These are phyloP conservation scores for Phataginus tricuspis DNA, from an alignment of 2,797 vertebrate species.

Conservation along the genomic window DNA sequence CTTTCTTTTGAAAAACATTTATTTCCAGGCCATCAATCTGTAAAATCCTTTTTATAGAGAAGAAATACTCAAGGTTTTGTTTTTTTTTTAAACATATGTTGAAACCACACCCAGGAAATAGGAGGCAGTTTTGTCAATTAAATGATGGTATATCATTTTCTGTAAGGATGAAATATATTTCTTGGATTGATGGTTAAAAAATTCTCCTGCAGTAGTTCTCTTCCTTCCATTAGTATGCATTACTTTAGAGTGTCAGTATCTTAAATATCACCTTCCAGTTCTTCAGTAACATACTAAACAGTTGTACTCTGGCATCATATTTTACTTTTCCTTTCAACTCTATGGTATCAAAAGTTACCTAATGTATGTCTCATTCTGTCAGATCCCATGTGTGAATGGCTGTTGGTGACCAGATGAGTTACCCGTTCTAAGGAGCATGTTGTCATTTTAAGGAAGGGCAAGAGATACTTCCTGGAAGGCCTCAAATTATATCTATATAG, in stretches of 20 bases:
- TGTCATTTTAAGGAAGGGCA: background rate
- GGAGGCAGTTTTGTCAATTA: constrained; percentile 8
- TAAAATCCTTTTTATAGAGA: background rate
- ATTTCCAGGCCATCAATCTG: background rate
- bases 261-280: background rate
- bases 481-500: background rate
- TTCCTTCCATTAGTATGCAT: background rate
- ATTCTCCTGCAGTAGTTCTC: background rate
- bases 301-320: background rate
- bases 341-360: background rate
- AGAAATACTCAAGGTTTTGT: background rate
- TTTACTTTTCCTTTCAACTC: background rate
- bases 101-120: background rate
- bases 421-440: background rate
- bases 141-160: background rate
- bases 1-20: background rate
- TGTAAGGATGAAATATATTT: background rate
- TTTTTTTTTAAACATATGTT: background rate
- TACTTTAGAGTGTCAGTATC: background rate
- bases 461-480: background rate
- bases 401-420: background rate
- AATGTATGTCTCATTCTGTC: background rate
- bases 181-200: background rate
- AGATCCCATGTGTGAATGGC: background rate
- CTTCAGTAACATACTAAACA: background rate